Evolutionary conservation across 92 coral and sea anemone species (phyloP).

Genomic region (Palythoa grandiflora): DNA sequence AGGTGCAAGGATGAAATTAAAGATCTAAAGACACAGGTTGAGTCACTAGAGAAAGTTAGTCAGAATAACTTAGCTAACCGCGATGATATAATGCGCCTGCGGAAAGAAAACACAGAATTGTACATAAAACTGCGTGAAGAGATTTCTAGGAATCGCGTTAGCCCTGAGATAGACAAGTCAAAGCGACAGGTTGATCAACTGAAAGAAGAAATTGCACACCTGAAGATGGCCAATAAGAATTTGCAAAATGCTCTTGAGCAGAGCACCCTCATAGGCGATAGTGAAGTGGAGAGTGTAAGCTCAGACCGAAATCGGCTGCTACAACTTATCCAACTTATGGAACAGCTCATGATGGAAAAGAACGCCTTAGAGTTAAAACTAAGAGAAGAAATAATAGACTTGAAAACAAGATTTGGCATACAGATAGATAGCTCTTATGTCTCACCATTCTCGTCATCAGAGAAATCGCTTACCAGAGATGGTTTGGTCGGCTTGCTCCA

Average conservation of each 20-base stretch:
- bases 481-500: conserved; percentile 72
- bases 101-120: conserved; percentile 77
- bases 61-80: conserved; percentile 45
- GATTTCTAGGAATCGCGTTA: conserved; percentile 51
- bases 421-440: conserved; percentile 66
- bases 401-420: conserved; percentile 76
- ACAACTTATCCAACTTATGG: conserved; percentile 86
- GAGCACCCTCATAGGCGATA: conserved; percentile 42
- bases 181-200: conserved; percentile 61
- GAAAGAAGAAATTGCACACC: conserved; percentile 68
- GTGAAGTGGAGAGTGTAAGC: conserved; percentile 57
- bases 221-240: conserved; percentile 77
- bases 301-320: conserved; percentile 61
- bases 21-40: conserved; percentile 59
- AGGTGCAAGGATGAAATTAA: conserved; percentile 64
- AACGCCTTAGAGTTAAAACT: conserved; percentile 79
- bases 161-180: conserved; percentile 31
- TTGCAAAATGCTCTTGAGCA: conserved; percentile 55
- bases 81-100: conserved; percentile 56
- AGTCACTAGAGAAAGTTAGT: conserved; percentile 41
- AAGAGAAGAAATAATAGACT: conserved; percentile 81
- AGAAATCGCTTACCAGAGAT: conserved; percentile 69
- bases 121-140: conserved; percentile 77
- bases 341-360: conserved; percentile 85
- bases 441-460: conserved; percentile 64